Conservation (phyloP, 2,797 vertebrate genomes). For the Artibeus lituratus region DNA sequence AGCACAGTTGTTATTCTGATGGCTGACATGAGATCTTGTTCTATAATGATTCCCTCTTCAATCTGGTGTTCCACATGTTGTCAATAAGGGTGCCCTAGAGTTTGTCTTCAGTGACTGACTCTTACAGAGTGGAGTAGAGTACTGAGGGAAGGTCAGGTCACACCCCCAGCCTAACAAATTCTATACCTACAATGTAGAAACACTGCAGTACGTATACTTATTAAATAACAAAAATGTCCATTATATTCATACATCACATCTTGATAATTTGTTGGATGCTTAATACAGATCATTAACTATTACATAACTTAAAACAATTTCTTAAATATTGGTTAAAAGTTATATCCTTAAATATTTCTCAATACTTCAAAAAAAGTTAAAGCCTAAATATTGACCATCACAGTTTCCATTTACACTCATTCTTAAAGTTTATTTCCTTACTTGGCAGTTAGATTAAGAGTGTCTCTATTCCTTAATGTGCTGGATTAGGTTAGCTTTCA, state of each 20-base stretch:
- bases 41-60: background rate
- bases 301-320: background rate
- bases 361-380: conserved; percentile 3
- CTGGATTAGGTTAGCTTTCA: background rate
- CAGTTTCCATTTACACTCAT: background rate
- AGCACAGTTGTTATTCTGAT: background rate
- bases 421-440: background rate
- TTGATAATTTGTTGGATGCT: background rate
- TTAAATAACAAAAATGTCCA: background rate
- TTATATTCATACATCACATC: background rate
- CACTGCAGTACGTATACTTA: background rate
- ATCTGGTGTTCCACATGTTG: background rate
- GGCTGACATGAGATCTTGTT: background rate
- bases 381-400: background rate
- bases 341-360: background rate
- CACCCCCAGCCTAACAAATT: background rate
- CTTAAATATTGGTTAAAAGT: background rate
- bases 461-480: background rate
- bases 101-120: background rate
- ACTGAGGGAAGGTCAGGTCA: background rate
- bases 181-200: background rate
- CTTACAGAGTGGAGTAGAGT: background rate
- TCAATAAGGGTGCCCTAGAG: background rate
- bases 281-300: background rate
- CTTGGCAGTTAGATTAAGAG: background rate